Evolutionary conservation across 2,113 vertebrate genomes (phyloP).

Genomic region (Microcebus tavaratra): DNA sequence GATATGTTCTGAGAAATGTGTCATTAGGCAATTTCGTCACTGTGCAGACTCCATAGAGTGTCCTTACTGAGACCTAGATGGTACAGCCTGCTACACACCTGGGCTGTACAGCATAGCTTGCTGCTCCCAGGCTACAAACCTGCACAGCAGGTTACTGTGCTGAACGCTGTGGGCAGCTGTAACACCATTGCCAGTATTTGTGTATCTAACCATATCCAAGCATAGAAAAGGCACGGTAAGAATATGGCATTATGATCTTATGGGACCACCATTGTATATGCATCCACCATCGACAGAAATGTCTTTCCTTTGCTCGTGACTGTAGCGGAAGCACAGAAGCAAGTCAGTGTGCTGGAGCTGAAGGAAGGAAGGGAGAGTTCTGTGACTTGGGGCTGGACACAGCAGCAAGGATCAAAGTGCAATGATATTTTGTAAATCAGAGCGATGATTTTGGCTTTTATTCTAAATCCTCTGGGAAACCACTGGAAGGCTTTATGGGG

Average conservation of each 20-base stretch:
- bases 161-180: background rate
- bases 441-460: background rate
- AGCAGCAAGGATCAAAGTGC: background rate
- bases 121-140: background rate
- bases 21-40: background rate
- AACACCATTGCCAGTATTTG: background rate
- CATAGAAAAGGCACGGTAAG: background rate
- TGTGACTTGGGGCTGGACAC: background rate
- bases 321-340: background rate
- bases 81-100: background rate
- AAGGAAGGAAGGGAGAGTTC: rapidly evolving
- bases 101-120: background rate
- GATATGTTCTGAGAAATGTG: background rate
- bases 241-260: background rate
- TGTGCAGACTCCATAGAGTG: background rate
- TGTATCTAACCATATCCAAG: background rate
- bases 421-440: background rate
- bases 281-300: background rate
- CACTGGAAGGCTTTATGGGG: background rate
- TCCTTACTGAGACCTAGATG: background rate
- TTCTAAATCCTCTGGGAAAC: background rate
- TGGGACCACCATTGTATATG: background rate
- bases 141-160: background rate
- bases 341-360: background rate
- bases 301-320: background rate